Evolutionary conservation across 1,140 invertebrate genomes (phyloP), one percentile per base, ranked within the genome.

Genomic region (Zaprionus ornatus): DNA sequence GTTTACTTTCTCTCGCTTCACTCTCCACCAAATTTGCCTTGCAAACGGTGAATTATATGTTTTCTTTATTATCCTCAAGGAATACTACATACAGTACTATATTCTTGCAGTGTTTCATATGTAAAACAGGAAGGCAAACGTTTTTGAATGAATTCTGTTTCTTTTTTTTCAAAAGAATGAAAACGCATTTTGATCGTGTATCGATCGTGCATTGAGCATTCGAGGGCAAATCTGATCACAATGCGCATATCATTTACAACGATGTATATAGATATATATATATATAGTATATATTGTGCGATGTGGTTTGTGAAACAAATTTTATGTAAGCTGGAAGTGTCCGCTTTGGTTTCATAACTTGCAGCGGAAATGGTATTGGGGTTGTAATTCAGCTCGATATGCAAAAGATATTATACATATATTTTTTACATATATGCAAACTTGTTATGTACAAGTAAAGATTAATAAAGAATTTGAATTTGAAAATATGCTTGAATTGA

Each of bases 311-410:
- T 42, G 15, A 57, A 63, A 25, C 52, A 57, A 66, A 29, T 67
- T 88, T 88, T 88, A 88, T 88, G 85, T 88, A 88, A 88, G 84
- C 45, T 66, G 35, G 29, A 45, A 45, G 17, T 66, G 13, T 66
- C 37, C 62, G 35, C 59, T 68, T 68, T 81, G 70, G 72, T 81
- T 87, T 88, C 85, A 88, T 88, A 88, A 88, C 84, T 64, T 35
- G 59, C 40, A 68, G 59, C 85, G 84, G 84, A 88, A 90, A 88
- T 80, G 80, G 70, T 50, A 88, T 80, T 74, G 81, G 74, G 84
- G 80, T 82, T 86, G 76, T 37, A 60, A 55, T 15, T 13, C 19
- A 17, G n/a, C 7, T n/a, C 3, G n/a, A 45, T 19, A 45, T 45
- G 7, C 15, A 21, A 13, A 29, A 62, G 27, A 59, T 13, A 50